Conservation (phyloP, 2,888 invertebrate genomes). For the Apamea sordens region DNA sequence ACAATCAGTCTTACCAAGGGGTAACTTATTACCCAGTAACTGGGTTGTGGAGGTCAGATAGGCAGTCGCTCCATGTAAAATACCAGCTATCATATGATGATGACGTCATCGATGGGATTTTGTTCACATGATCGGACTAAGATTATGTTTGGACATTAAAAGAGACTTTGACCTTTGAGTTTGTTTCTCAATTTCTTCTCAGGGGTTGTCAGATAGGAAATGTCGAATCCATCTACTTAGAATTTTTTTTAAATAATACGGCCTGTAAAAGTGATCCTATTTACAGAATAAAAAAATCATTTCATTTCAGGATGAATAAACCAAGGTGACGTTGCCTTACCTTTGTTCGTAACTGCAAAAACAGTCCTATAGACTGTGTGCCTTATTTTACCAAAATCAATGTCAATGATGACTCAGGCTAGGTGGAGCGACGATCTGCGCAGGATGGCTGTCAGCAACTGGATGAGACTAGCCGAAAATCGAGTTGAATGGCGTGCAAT, state of each 20-base stretch:
- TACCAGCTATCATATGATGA: too few relatives aligned
- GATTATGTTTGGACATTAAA: background rate
- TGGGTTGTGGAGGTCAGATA: too few relatives aligned
- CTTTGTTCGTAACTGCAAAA: background rate
- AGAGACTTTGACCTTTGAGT: background rate
- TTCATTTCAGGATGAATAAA: background rate
- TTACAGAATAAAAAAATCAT: too few relatives aligned
- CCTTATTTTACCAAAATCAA: background rate
- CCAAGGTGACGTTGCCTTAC: background rate
- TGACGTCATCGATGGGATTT: background rate
- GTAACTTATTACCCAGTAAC: too few relatives aligned
- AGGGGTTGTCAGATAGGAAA: background rate
- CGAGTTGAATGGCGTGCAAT: too few relatives aligned
- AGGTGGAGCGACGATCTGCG: too few relatives aligned
- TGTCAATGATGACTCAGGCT: background rate
- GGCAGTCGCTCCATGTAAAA: too few relatives aligned
- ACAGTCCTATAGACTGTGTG: background rate
- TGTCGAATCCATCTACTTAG: background rate
- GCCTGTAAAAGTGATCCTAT: too few relatives aligned
- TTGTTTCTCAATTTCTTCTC: background rate
- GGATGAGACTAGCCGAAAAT: too few relatives aligned
- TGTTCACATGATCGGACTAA: background rate
- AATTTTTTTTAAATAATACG: too few relatives aligned
- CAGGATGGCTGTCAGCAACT: too few relatives aligned
- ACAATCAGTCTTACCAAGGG: too few relatives aligned